phyloP scores from a whole-genome alignment of 2,113 vertebrate species.

The Castor canadensis region DNA sequence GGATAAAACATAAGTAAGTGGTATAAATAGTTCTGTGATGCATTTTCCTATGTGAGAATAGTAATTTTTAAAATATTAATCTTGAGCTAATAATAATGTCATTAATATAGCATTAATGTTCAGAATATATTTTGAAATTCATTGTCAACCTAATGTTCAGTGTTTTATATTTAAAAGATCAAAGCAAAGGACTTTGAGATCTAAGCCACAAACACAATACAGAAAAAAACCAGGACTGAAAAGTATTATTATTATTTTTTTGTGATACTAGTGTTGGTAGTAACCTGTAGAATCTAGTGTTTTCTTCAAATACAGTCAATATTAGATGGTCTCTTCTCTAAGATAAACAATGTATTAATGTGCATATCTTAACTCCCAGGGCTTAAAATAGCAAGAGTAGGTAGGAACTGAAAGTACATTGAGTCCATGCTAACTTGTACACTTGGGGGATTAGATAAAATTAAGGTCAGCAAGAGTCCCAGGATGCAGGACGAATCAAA shows the following conservation, averaged over 20 bases:
- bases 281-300: constrained; percentile 42
- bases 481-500: neutral
- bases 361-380: constrained; percentile 60
- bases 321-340: constrained; percentile 44
- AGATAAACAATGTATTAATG: constrained; percentile 57
- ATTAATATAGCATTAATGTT: constrained; percentile 2
- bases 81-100: neutral
- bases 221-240: neutral
- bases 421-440: constrained; percentile 44
- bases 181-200: constrained; percentile 28
- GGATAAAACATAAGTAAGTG: constrained; percentile 29
- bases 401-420: constrained; percentile 35
- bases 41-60: constrained; percentile 32
- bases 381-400: constrained; percentile 66
- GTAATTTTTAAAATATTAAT: constrained; percentile 19
- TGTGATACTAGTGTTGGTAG: constrained; percentile 9
- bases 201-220: constrained; percentile 27
- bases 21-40: neutral
- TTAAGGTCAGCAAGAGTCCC: constrained; percentile 55
- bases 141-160: neutral
- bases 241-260: neutral
- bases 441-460: constrained; percentile 53
- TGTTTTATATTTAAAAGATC: constrained; percentile 44
- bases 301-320: constrained; percentile 52
- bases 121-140: constrained; percentile 31